Evolutionary conservation across 2,797 vertebrate species (phyloP).

Genomic region (Cynodonichthys magdalenae): DNA sequence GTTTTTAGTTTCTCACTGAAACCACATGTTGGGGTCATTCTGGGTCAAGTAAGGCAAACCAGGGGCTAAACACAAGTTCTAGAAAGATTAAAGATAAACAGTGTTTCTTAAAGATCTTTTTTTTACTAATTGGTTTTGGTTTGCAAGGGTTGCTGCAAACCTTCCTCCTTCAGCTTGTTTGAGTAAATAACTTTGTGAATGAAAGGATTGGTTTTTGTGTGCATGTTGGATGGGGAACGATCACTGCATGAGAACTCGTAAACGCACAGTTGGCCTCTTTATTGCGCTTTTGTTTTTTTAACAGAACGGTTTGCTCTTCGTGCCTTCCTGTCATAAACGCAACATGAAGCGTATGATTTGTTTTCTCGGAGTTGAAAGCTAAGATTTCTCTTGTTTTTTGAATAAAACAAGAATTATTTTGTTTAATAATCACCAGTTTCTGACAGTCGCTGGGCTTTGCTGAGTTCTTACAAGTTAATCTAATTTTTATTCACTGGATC

Average conservation of each 20-base stretch:
- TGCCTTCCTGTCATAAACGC: slow-evolving; percentile 29
- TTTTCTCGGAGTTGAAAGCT: slow-evolving; percentile 4
- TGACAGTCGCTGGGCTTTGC: neutral
- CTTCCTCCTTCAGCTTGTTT: slow-evolving; percentile 40
- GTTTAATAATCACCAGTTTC: no score
- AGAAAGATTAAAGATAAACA: neutral
- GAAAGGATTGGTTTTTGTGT: slow-evolving; percentile 20
- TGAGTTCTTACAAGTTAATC: no score
- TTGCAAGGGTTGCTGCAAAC: slow-evolving; percentile 61
- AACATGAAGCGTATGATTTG: slow-evolving; percentile 19
- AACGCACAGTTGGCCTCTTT: slow-evolving; percentile 24
- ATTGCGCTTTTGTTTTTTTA: slow-evolving; percentile 44
- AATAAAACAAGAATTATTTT: neutral
- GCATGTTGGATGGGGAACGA: slow-evolving; percentile 67
- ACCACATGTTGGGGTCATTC: slow-evolving; percentile 28
- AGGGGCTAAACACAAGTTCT: slow-evolving; percentile 24
- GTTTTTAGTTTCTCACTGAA: slow-evolving; percentile 8
- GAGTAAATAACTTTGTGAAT: slow-evolving; percentile 34
- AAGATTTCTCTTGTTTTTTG: slow-evolving; percentile 8
- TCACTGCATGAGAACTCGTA: slow-evolving; percentile 62
- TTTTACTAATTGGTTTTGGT: slow-evolving; percentile 59
- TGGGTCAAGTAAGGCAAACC: slow-evolving; percentile 25
- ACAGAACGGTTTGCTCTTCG: slow-evolving; percentile 22
- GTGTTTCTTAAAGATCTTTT: slow-evolving; percentile 44
- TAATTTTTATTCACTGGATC: no score